Evolutionary conservation across 92 coral and sea anemone genomes (phyloP).

Genomic region (Diadumene lineata): DNA sequence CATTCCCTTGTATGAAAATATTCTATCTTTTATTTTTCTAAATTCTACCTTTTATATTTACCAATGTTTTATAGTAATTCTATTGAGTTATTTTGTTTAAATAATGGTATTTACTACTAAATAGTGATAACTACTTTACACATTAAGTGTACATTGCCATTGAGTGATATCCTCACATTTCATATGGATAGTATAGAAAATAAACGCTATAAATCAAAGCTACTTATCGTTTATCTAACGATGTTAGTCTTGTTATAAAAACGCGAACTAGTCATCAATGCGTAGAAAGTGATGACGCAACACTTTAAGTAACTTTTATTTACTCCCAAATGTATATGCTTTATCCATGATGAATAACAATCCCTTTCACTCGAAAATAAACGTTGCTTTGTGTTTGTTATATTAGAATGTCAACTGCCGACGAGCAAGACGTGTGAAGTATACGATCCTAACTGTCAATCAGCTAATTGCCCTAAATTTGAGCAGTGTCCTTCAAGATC

Average conservation of each 20-base stretch:
- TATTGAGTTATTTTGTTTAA: too few relatives aligned
- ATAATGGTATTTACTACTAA: too few relatives aligned
- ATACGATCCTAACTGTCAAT: constrained; percentile 10
- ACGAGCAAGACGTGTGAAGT: constrained; percentile 25
- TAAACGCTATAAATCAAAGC: neutral
- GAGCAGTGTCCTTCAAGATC: neutral
- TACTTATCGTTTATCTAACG: neutral
- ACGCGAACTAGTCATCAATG: neutral
- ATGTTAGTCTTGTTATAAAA: too few relatives aligned
- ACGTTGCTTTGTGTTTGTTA: neutral
- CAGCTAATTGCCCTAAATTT: constrained; percentile 9
- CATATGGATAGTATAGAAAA: neutral
- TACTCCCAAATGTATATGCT: too few relatives aligned
- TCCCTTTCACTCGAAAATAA: neutral
- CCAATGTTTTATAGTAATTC: too few relatives aligned
- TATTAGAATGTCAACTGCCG: neutral
- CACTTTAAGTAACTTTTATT: neutral
- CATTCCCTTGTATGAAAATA: too few relatives aligned
- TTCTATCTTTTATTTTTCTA: too few relatives aligned
- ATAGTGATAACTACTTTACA: too few relatives aligned
- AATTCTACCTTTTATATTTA: too few relatives aligned
- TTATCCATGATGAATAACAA: too few relatives aligned
- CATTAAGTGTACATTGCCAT: too few relatives aligned
- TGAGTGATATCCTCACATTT: too few relatives aligned
- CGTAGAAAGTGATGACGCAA: neutral